Conservation (phyloP, 2,797 vertebrate species). For the Tamandua tetradactyla region DNA sequence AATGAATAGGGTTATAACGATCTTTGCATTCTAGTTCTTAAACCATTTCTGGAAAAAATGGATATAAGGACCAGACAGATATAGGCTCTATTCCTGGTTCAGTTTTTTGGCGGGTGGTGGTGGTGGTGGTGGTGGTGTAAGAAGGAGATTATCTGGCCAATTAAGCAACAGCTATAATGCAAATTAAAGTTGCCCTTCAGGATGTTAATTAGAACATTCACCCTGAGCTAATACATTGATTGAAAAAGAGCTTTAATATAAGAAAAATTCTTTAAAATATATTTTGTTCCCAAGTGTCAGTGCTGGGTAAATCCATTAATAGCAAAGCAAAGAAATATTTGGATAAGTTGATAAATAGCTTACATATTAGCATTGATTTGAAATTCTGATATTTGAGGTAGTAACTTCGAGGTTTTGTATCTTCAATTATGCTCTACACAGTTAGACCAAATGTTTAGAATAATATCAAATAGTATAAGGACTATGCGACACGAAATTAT, state of each 20-base stretch:
- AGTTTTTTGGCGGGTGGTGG: too few relatives aligned
- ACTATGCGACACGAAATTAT: background rate
- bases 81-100: background rate
- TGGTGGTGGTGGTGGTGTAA: background rate
- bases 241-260: background rate
- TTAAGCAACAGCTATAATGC: background rate
- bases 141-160: background rate
- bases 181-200: background rate
- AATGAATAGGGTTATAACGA: background rate
- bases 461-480: conserved; percentile 1
- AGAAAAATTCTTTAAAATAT: background rate
- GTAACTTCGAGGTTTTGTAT: background rate
- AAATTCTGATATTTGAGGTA: conserved; percentile 14
- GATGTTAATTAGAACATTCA: background rate
- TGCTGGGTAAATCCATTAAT: conserved; percentile 2
- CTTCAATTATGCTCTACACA: background rate
- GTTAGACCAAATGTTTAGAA: background rate
- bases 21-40: background rate
- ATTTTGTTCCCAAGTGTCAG: background rate
- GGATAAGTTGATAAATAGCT: background rate
- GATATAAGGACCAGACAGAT: background rate
- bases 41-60: background rate
- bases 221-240: background rate
- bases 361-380: background rate
- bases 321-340: conserved; percentile 1